These are phyloP conservation scores for Aviceda subcristata DNA, from an alignment of 2,113 vertebrate species.

Conservation along the genomic window DNA sequence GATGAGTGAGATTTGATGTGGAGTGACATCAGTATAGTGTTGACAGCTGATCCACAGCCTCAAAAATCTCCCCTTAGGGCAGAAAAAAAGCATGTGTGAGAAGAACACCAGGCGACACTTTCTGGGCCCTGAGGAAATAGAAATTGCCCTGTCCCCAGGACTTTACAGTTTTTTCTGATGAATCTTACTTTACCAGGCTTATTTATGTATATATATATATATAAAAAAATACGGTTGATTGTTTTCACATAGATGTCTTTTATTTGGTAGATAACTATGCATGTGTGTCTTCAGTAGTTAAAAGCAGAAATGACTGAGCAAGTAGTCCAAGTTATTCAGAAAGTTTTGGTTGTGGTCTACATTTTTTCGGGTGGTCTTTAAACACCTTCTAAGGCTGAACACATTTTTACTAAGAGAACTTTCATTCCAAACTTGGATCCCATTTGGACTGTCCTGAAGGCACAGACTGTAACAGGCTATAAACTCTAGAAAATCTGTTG, in stretches of 20 bases:
- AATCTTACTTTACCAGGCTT: not conserved
- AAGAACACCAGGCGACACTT: not conserved
- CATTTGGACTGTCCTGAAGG: not conserved
- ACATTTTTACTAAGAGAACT: not conserved
- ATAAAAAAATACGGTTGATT: not conserved
- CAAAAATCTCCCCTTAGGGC: not conserved
- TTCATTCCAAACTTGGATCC: not conserved
- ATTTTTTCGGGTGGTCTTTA: not conserved
- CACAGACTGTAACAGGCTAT: not conserved
- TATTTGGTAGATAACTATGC: not conserved
- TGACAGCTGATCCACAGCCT: not conserved
- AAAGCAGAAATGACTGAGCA: not conserved
- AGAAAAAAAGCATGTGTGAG: not conserved
- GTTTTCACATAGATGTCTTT: not conserved
- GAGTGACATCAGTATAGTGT: no score
- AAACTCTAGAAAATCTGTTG: not conserved
- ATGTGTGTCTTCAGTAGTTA: not conserved
- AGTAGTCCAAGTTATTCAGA: not conserved
- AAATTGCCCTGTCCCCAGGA: not conserved
- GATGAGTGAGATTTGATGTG: not conserved
- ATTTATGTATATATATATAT: no score
- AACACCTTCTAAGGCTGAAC: not conserved
- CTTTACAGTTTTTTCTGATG: not conserved
- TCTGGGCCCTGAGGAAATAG: not conserved
- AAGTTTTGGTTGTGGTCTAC: not conserved